These are phyloP conservation scores for Tolypeutes matacus DNA, from an alignment of 2,797 vertebrate genomes.

Conservation along the genomic window DNA sequence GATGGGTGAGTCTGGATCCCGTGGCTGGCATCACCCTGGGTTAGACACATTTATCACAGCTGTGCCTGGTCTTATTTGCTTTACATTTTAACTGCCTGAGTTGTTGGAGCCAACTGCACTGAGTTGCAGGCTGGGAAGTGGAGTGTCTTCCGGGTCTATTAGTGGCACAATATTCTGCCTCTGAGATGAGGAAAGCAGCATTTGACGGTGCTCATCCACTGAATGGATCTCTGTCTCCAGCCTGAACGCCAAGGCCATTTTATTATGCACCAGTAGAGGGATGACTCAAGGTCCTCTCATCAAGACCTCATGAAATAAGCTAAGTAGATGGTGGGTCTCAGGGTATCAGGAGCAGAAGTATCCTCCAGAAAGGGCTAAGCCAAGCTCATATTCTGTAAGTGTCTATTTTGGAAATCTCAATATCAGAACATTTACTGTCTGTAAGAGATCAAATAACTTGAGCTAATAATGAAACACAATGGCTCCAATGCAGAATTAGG, in stretches of 20 bases:
- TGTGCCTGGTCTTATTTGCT: slow-evolving; percentile 54
- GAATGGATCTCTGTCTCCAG: neutral
- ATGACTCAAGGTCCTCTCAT: neutral
- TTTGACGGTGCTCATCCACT: neutral
- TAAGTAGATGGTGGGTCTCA: neutral
- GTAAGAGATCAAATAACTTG: slow-evolving; percentile 44
- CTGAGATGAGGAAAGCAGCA: slow-evolving; percentile 25
- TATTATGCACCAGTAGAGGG: neutral
- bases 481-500: neutral
- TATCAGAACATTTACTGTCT: slow-evolving; percentile 22
- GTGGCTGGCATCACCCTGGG: neutral
- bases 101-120: slow-evolving; percentile 48
- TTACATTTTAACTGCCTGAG: neutral
- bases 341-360: neutral
- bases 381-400: neutral
- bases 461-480: neutral
- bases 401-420: slow-evolving; percentile 26
- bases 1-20: slow-evolving; percentile 6
- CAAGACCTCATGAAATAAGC: neutral
- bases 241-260: neutral
- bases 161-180: neutral
- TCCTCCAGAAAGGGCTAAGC: neutral
- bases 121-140: neutral
- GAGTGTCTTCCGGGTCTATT: neutral
- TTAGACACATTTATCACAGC: slow-evolving; percentile 52